Evolutionary conservation across 2,888 invertebrate species (phyloP).

Genomic region (Tetrapedia diversipes): DNA sequence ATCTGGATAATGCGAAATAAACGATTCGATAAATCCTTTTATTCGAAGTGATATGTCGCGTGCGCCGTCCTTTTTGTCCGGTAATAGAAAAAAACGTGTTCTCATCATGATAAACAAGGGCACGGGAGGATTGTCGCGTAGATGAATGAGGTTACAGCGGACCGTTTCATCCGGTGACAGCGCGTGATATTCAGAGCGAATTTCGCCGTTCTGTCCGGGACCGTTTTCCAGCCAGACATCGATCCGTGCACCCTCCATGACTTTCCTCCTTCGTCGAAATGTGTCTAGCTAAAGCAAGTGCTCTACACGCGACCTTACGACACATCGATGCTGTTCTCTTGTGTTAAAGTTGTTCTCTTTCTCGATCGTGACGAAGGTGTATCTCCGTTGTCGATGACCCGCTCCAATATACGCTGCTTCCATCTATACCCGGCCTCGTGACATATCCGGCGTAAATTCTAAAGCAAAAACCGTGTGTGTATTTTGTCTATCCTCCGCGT

Average conservation of each 20-base stretch:
- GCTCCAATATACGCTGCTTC: conserved; percentile 35
- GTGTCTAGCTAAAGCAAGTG: conserved; percentile 40
- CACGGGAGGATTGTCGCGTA: conserved; percentile 38
- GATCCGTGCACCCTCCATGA: conserved; percentile 73
- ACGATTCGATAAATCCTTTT: conserved; percentile 1
- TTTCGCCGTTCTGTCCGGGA: conserved; percentile 35
- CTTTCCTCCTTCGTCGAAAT: conserved; percentile 60
- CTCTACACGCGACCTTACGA: conserved; percentile 49
- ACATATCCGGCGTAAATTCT: conserved; percentile 33
- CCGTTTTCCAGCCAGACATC: conserved; percentile 69
- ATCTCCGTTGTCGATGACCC: conserved; percentile 37
- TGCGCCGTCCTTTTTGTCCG: background rate
- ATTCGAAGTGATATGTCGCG: background rate
- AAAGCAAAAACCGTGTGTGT: conserved; percentile 18
- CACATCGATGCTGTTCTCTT: conserved; percentile 32
- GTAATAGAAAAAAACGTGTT: conserved; percentile 21
- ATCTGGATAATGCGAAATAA: background rate
- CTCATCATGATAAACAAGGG: conserved; percentile 56
- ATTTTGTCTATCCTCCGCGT: background rate
- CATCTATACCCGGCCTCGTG: conserved; percentile 39
- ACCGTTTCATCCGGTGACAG: conserved; percentile 32
- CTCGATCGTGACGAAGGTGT: conserved; percentile 33
- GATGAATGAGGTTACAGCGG: conserved; percentile 23
- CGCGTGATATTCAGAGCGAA: conserved; percentile 28
- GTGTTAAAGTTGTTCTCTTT: background rate